Evolutionary conservation across 2,888 invertebrate genomes (phyloP), one percentile per base, ranked within the genome.

Genomic region (Oscheius myriophilus): DNA sequence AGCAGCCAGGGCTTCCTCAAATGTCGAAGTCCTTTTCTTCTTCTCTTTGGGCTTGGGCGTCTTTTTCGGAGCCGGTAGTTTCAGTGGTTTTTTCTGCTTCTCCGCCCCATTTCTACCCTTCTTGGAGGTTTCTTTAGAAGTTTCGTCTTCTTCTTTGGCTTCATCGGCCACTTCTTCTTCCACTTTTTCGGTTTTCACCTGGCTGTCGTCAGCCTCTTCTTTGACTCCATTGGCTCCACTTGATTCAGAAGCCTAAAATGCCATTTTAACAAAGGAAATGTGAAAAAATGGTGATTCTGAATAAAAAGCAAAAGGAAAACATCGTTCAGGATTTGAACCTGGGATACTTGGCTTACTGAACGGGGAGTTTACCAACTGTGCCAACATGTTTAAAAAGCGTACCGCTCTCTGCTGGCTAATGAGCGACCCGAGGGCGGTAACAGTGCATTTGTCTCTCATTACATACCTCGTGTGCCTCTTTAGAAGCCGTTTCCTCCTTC

Each of bases 71-170:
- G 63, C 9, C 43, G 39, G 11, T n/a, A 4, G 12, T 26, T n/a
- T 16, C 16, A 33, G 69, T 59, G 58, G 67, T 69, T 76, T 69
- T 39, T 71, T 71, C 18, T 65, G 71, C 53, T 51, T 63, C 39
- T 63, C 52, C 21, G 52, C n/a, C 46, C 26, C 51, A 18, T 46
- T 64, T 33, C 41, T 25, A 18, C 7, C 16, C 26, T 23, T 53
- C 18, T 3, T 53, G 6, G 23, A 21, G 21, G 26, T 25, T 23
- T 64, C 53, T 21, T 64, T 23, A 4, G 41, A 9, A 2, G 57
- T 21, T 26, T 49, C 18, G 26, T 54, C 18, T 58, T n/a, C 18
- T 26, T 42, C 43, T 23, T 23, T 41, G 39, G 23, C 55, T 21
- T 45, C 51, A 12, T 53, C 62, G 7, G 26, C 41, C 21, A 25